A percentile compares a stretch with the other conserved stretches of the same genome.
Evolutionary conservation across 2,888 invertebrate species (phyloP).

Genomic region (Perizoma flavofasciatum): DNA sequence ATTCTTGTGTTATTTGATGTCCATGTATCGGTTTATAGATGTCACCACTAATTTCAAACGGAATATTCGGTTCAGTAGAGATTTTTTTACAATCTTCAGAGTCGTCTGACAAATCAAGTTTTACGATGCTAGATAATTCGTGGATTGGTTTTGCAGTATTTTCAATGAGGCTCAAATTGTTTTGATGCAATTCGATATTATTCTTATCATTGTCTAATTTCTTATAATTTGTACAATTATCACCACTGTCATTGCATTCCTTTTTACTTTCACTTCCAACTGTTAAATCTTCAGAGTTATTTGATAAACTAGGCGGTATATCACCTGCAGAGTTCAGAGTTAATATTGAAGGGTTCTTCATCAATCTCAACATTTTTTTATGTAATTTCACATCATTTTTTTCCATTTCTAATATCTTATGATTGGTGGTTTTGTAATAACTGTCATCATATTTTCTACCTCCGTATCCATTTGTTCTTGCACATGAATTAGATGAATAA

Average conservation of each 20-base stretch:
- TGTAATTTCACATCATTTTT: slow-evolving; percentile 59
- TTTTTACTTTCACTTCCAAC: background rate
- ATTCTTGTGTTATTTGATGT: slow-evolving; percentile 28
- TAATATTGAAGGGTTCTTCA: slow-evolving; percentile 8
- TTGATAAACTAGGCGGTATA: background rate
- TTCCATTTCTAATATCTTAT: slow-evolving; percentile 66
- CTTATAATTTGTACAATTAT: background rate
- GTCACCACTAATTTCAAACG: slow-evolving; percentile 27
- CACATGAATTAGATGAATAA: slow-evolving; percentile 42
- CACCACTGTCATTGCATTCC: background rate
- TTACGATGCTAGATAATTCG: background rate
- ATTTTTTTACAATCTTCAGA: slow-evolving; percentile 4
- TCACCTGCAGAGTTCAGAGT: background rate
- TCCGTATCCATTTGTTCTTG: slow-evolving; percentile 53
- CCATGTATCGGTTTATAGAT: slow-evolving; percentile 23
- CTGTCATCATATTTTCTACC: slow-evolving; percentile 57
- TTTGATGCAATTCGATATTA: background rate
- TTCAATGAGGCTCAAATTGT: background rate
- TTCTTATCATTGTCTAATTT: slow-evolving; percentile 1
- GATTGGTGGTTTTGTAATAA: slow-evolving; percentile 60
- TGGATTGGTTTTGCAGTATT: background rate
- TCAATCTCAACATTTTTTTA: slow-evolving; percentile 47
- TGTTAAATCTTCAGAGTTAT: slow-evolving; percentile 1
- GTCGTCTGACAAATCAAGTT: background rate
- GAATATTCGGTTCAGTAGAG: slow-evolving; percentile 5